phyloP scores from a whole-genome alignment of 2,113 vertebrate genomes.

The Apodemus sylvaticus region DNA sequence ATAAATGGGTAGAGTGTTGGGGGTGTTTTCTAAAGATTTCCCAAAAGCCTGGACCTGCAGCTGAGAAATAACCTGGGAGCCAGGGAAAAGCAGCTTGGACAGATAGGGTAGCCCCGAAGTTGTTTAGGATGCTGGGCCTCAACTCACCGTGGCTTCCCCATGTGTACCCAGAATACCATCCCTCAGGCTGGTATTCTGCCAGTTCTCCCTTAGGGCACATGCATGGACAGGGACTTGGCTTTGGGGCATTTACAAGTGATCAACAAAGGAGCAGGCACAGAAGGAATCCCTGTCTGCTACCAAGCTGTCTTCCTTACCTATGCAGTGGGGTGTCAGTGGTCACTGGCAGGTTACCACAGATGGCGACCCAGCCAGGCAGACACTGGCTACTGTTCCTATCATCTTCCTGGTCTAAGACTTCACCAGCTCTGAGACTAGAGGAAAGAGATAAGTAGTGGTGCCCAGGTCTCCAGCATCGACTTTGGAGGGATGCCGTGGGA shows the following conservation, averaged over 20 bases:
- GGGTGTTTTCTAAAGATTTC: no score
- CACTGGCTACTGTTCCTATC: not conserved
- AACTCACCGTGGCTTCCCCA: not conserved
- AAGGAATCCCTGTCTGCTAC: not conserved
- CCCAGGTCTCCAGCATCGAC: not conserved
- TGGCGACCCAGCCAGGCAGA: not conserved
- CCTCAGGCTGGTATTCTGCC: no score
- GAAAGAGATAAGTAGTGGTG: accelerated
- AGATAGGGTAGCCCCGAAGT: not conserved
- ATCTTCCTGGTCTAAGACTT: not conserved
- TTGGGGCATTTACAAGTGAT: not conserved
- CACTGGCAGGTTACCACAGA: not conserved
- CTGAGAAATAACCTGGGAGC: not conserved
- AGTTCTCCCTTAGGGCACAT: not conserved
- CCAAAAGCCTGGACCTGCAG: accelerated
- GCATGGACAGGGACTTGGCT: not conserved
- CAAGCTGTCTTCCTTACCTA: not conserved
- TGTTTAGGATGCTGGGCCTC: not conserved
- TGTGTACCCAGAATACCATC: not conserved
- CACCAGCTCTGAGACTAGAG: not conserved
- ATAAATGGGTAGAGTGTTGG: accelerated
- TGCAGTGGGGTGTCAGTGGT: accelerated
- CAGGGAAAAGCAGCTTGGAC: not conserved
- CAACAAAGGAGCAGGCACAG: not conserved
- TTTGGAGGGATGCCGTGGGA: not conserved